phyloP scores from a whole-genome alignment of 2,113 vertebrate species.

The Alligator sinensis region DNA sequence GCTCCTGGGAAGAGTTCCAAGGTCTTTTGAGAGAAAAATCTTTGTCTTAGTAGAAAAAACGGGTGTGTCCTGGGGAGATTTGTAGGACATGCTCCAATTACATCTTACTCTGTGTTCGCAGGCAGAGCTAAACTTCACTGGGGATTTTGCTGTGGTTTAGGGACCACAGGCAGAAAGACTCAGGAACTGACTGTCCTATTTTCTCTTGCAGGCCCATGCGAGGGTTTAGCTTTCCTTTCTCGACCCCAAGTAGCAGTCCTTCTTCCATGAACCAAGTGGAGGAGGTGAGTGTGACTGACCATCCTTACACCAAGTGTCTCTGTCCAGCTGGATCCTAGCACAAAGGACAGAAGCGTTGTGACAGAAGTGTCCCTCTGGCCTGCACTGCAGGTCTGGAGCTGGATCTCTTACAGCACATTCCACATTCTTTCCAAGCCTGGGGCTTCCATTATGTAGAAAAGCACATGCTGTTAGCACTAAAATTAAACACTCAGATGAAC shows the following conservation, averaged over 20 bases:
- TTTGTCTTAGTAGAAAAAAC: background rate
- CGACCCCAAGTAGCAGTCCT: slow-evolving; percentile 3
- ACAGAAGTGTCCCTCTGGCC: slow-evolving; percentile 1
- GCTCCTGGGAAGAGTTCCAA: slow-evolving; percentile 33
- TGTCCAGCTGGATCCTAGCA: slow-evolving; percentile 20
- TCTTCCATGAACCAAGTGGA: slow-evolving; percentile 69
- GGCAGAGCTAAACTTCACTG: background rate
- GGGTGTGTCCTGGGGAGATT: background rate
- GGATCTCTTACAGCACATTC: slow-evolving; percentile 7
- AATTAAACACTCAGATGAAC: slow-evolving; percentile 44
- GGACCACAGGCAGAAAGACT: background rate
- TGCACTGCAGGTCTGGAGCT: background rate
- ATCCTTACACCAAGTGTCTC: slow-evolving; percentile 1
- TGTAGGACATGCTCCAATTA: background rate
- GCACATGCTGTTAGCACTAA: slow-evolving; percentile 40
- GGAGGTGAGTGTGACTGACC: slow-evolving; percentile 71
- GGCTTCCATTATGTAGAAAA: slow-evolving; percentile 19
- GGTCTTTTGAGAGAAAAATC: slow-evolving; percentile 18
- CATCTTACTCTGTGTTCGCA: background rate
- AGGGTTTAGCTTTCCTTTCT: slow-evolving; percentile 34
- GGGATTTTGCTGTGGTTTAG: background rate
- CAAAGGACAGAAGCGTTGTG: background rate
- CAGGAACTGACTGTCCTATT: background rate
- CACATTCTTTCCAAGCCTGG: slow-evolving; percentile 25
- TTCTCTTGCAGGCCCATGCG: slow-evolving; percentile 60